These are phyloP conservation scores for Samia ricini DNA, from an alignment of 1,140 invertebrate species.

Conservation along the genomic window DNA sequence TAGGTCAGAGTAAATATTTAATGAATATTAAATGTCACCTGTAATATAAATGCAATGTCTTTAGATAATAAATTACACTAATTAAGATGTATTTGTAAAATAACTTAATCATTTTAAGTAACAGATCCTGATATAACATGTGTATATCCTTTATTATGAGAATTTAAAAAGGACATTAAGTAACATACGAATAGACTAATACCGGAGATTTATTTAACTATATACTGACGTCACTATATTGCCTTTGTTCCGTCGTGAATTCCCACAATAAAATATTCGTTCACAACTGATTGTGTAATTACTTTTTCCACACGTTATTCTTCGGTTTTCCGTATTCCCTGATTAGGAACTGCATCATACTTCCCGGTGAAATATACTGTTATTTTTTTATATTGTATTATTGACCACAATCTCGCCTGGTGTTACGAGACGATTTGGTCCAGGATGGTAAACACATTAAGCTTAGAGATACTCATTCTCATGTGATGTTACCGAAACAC, in stretches of 20 bases:
- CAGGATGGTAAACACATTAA: no score
- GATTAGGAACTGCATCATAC: neutral
- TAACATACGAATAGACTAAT: neutral
- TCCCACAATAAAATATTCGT: neutral
- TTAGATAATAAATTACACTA: neutral
- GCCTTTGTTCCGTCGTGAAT: neutral
- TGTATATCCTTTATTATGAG: neutral
- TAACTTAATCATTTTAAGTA: neutral
- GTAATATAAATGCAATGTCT: neutral
- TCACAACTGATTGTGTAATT: neutral
- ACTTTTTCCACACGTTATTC: neutral
- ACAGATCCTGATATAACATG: neutral
- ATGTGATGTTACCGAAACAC: no score
- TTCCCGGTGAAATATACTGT: neutral
- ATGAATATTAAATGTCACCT: neutral
- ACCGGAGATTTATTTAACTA: neutral
- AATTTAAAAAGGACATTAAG: neutral
- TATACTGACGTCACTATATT: neutral
- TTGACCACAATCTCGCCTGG: no score
- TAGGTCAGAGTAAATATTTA: neutral
- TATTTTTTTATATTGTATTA: neutral
- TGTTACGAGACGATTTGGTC: no score
- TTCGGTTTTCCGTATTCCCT: neutral
- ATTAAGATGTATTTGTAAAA: neutral
- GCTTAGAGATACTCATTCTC: no score